Evolutionary conservation across 35 echinoderm and acorn worm genomes (phyloP), one percentile per base, ranked within the genome.

Genomic region (Apostichopus californicus): DNA sequence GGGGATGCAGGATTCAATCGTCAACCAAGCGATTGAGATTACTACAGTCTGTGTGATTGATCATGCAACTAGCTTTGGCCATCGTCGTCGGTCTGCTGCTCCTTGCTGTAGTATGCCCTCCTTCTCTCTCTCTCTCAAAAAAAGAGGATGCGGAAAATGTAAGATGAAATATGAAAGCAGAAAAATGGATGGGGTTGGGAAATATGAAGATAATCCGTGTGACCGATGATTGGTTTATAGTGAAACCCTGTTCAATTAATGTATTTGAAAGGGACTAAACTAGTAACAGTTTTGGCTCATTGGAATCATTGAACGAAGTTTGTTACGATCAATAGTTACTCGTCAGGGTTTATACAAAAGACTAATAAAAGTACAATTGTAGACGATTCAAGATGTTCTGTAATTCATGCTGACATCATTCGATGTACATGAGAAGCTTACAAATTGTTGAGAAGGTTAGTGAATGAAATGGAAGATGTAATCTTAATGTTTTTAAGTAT

Each of bases 1-100:
- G 86, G 68, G 86, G 86, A 73, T 89, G 86, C 72, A 66, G 46
- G 86, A 89, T 89, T 89, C 86, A 89, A 89, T 89, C 58, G 23
- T 72, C 86, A 73, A 73, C 86, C 57, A 89, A 89, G 86, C 86
- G 63, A 52, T 72, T 34, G 68, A 73, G 86, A 89, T 73, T 89
- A 66, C 86, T 64, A 60, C 63, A 65, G 86, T 73, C 23, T 89
- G 57, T 55, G 17, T 89, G 86, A 89, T 89, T 68, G 86, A 89
- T 89, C 86, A 89, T 85, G 81, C 55, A 85, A 59, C 57, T 85
- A 52, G 54, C 15, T 75, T 75, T 18, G 12, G 17, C 71, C 18
- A 4, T 75, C 17, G 71, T 75, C 17, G 71, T 75, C 6, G 7
- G 71, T 18, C 17, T 75, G 71, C n/a, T 22, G 71, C 71, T 75